Evolutionary conservation across 1,140 invertebrate genomes (phyloP), one percentile per base, ranked within the genome.

Genomic region (Cecropterus lyciades): DNA sequence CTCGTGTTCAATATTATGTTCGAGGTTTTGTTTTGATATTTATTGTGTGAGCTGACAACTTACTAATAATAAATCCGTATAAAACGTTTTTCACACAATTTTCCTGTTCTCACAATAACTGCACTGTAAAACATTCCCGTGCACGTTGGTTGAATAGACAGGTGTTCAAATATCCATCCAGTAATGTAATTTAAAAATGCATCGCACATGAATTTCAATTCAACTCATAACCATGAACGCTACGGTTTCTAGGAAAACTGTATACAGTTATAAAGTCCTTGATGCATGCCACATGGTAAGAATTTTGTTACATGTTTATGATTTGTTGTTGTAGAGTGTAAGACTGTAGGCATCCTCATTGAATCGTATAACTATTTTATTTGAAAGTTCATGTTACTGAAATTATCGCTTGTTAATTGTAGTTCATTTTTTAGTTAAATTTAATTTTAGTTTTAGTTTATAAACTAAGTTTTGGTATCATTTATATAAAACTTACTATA

Each of bases 201-300:
- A 43, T 16, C 33, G 14, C 60, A 43, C 49, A 30, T 52, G 60
- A 64, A 64, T 64, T 64, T 64, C 60, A 52, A 64, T 64, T 49
- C 60, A 52, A 53, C 48, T 64, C 49, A 53, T 64, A 63, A 27
- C 20, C 48, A 63, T 52, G 60, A 53, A 64, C 13, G 60, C 48
- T 27, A 42, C 24, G 7, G n/a, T 48, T 64, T 64, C 60, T 64
- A 52, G 49, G 60, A 64, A 64, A 64, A 53, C 20, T 53, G 49
- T 52, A 40, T 52, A 64, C 60, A 30, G 49, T 64, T 64, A 64
- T 53, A 64, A 64, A 64, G 60, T 64, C 49, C 60, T 64, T 64
- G 60, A 64, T 53, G 60, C 42, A 52, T 64, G 20, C 60, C 49
- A 64, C 60, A 64, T 64, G 49, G 43, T 43, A 63, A 53, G 60